Conservation (phyloP, 1,140 invertebrate species). For the Radopholus similis region DNA sequence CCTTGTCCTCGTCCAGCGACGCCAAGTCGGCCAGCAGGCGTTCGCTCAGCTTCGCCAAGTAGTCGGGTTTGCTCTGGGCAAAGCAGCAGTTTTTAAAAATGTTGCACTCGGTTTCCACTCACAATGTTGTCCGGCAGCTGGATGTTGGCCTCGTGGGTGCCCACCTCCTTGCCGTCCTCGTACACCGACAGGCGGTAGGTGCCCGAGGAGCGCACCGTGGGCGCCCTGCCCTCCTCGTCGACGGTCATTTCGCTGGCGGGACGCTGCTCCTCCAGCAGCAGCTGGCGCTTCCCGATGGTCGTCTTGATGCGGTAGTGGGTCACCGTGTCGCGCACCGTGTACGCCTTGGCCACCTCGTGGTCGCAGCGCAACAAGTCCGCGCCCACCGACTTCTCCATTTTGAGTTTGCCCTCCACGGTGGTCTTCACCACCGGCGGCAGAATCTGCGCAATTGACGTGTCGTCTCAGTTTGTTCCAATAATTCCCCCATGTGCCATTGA, state of each 20-base stretch:
- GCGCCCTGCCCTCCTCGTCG: background rate
- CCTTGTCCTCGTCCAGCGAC: constrained; percentile 28
- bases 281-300: constrained; percentile 35
- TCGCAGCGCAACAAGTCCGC: constrained; percentile 31
- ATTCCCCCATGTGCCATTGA: background rate
- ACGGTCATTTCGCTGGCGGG: constrained; percentile 12
- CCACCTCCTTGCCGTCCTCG: constrained; percentile 46
- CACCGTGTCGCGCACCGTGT: constrained; percentile 43
- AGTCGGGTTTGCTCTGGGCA: constrained; percentile 41
- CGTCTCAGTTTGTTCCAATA: background rate
- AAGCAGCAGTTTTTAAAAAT: background rate
- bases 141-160: constrained; percentile 44
- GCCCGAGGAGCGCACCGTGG: constrained; percentile 27
- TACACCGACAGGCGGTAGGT: constrained; percentile 42
- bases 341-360: constrained; percentile 42
- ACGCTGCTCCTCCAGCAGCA: constrained; percentile 39
- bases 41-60: constrained; percentile 45
- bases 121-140: constrained; percentile 46
- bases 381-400: constrained; percentile 48
- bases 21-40: constrained; percentile 39
- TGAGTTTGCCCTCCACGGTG: constrained; percentile 44
- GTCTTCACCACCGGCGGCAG: constrained; percentile 41
- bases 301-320: constrained; percentile 43
- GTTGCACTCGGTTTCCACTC: background rate
- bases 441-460: constrained; percentile 1